Evolutionary conservation across 2,797 vertebrate genomes (phyloP).

Genomic region (Peromyscus eremicus): DNA sequence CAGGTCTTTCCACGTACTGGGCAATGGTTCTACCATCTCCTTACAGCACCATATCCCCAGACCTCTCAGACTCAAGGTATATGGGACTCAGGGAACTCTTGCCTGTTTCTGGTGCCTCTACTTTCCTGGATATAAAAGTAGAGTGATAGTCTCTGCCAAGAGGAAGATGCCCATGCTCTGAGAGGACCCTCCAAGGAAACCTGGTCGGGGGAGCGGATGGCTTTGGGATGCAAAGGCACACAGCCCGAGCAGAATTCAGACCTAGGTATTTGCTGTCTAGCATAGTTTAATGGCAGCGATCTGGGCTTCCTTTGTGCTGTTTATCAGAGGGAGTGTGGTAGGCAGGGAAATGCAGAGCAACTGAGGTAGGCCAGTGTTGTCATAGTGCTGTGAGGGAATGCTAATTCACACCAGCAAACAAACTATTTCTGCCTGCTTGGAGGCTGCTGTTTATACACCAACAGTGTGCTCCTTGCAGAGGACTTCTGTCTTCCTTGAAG

Average conservation of each 20-base stretch:
- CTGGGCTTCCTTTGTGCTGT: conserved; percentile 43
- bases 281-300: conserved; percentile 50
- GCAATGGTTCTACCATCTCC: background rate
- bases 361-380: conserved; percentile 57
- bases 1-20: background rate
- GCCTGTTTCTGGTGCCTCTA: background rate
- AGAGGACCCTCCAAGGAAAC: conserved; percentile 1
- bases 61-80: background rate
- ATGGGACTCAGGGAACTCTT: background rate
- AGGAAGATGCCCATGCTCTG: background rate
- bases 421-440: conserved; percentile 56
- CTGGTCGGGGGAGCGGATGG: background rate
- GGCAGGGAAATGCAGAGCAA: conserved; percentile 24
- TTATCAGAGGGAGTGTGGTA: conserved; percentile 54
- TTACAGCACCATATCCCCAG: background rate
- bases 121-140: background rate
- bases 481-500: conserved; percentile 21
- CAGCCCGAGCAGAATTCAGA: conserved; percentile 55
- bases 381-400: conserved; percentile 43
- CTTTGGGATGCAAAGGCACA: background rate
- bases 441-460: conserved; percentile 63
- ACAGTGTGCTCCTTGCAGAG: conserved; percentile 39
- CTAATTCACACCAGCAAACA: conserved; percentile 63
- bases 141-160: background rate
- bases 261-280: conserved; percentile 21